Percentiles rank a stretch among this genome's conserved stretches.
Evolutionary conservation across 2,888 invertebrate species (phyloP).

Genomic region (Pomacea canaliculata): DNA sequence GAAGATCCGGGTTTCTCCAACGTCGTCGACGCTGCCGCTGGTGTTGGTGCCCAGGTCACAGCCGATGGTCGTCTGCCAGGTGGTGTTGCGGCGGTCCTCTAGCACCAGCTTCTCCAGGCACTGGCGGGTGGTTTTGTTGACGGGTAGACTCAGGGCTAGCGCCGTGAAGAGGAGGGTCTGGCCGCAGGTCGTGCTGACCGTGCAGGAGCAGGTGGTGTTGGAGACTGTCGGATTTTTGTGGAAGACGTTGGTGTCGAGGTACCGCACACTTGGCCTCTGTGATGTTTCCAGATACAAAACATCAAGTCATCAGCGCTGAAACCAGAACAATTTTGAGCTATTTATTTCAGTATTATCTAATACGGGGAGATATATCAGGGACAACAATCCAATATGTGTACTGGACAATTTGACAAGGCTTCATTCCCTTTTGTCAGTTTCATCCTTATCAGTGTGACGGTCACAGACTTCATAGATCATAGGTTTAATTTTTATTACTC

Average conservation of each 20-base stretch:
- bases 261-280: not conserved
- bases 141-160: not conserved
- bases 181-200: slow-evolving; percentile 3
- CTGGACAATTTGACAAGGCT: no score
- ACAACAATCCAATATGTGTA: no score
- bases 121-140: not conserved
- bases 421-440: no score
- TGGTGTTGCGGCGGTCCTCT: not conserved
- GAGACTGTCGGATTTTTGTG: not conserved
- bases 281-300: slow-evolving; percentile 12
- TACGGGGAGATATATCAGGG: no score
- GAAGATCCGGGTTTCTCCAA: not conserved
- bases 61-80: not conserved
- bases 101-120: no score
- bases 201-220: slow-evolving; percentile 1
- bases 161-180: not conserved
- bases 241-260: slow-evolving; percentile 11
- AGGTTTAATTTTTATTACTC: no score
- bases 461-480: no score
- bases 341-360: no score
- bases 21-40: not conserved
- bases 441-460: no score
- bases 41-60: not conserved
- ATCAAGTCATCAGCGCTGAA: slow-evolving; percentile 8
- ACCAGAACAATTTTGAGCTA: not conserved